phyloP scores from a whole-genome alignment of 2,797 vertebrate species.

The Rhinophrynus dorsalis region DNA sequence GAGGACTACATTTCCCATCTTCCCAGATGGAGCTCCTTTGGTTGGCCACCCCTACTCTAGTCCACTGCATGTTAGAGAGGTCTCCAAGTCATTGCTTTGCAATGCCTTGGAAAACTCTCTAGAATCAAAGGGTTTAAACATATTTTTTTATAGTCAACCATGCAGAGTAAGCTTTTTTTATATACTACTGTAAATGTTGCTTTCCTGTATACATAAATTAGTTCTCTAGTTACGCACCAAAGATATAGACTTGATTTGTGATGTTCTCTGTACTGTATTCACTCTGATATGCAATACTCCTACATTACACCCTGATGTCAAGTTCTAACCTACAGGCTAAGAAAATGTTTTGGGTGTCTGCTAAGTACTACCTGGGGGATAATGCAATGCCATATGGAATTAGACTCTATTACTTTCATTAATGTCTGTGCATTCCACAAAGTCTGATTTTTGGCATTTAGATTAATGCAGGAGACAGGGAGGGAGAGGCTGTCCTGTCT shows the following conservation, averaged over 20 bases:
- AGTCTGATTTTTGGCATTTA: constrained; percentile 61
- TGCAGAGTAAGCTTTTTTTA: background rate
- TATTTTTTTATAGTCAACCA: background rate
- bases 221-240: constrained; percentile 7
- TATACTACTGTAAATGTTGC: background rate
- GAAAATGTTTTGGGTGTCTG: constrained; percentile 56
- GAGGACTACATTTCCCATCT: no score
- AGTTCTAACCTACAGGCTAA: constrained; percentile 57
- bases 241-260: constrained; percentile 33
- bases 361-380: constrained; percentile 66
- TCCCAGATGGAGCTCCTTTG: no score
- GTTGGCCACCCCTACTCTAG: no score
- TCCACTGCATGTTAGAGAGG: no score
- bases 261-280: constrained; percentile 11
- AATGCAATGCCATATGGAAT: constrained; percentile 64
- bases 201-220: background rate
- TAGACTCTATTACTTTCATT: constrained; percentile 61
- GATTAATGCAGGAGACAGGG: constrained; percentile 64
- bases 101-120: no score
- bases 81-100: no score
- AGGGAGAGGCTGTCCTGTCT: constrained; percentile 59
- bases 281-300: background rate
- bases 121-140: no score
- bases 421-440: constrained; percentile 57
- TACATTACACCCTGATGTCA: constrained; percentile 56